Evolutionary conservation across 2,888 invertebrate species (phyloP).

Genomic region (Philereme vetulata): DNA sequence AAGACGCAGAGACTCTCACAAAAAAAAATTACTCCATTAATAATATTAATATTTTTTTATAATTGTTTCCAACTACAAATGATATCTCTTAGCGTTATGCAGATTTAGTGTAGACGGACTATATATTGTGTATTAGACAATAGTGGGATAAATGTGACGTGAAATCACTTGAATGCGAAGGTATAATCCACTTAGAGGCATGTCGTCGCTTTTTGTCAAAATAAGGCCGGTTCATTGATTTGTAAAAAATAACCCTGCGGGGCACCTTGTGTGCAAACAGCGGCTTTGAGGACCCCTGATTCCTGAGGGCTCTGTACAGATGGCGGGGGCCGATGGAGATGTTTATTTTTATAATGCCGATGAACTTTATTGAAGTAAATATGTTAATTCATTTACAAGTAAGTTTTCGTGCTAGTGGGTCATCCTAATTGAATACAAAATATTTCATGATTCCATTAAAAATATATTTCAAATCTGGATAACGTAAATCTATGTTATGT

Average conservation of each 20-base stretch:
- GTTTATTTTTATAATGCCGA: constrained; percentile 20
- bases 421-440: too few relatives aligned
- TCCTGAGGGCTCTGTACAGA: constrained; percentile 50
- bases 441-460: too few relatives aligned
- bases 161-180: constrained; percentile 70
- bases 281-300: constrained; percentile 44
- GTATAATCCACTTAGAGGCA: constrained; percentile 81
- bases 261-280: constrained; percentile 75
- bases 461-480: too few relatives aligned
- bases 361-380: constrained; percentile 13
- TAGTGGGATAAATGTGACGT: constrained; percentile 75
- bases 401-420: too few relatives aligned
- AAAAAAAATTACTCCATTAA: too few relatives aligned
- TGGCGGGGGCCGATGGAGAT: constrained; percentile 45
- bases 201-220: constrained; percentile 75
- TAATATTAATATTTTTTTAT: too few relatives aligned
- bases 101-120: too few relatives aligned
- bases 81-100: too few relatives aligned
- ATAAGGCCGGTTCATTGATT: constrained; percentile 74
- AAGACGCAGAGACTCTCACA: too few relatives aligned
- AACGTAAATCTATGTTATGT: too few relatives aligned
- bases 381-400: too few relatives aligned
- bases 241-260: constrained; percentile 76
- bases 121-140: constrained; percentile 68
- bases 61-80: too few relatives aligned